Evolutionary conservation across 2,888 invertebrate species (phyloP).

Genomic region (Lasioglossum figueresi): DNA sequence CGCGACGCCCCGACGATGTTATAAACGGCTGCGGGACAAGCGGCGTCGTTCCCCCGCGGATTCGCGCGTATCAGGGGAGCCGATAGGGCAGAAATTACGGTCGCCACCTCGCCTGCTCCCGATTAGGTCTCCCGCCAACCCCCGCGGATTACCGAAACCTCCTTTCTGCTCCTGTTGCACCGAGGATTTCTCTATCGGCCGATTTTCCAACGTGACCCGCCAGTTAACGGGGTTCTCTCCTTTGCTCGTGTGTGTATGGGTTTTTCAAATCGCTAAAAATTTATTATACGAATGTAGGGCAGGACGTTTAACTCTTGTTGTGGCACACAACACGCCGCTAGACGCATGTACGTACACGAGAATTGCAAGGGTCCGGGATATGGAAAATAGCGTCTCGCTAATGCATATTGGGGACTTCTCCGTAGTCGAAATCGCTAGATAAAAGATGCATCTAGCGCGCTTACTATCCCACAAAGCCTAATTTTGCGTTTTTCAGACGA

Average conservation of each 20-base stretch:
- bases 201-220: background rate
- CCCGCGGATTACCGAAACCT: background rate
- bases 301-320: background rate
- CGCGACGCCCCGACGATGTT: constrained; percentile 36
- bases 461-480: too few species aligned
- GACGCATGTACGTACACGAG: too few species aligned
- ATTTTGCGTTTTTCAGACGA: too few species aligned
- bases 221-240: background rate
- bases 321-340: too few species aligned
- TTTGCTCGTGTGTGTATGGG: background rate
- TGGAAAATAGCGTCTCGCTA: too few species aligned
- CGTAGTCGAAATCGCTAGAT: too few species aligned
- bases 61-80: constrained; percentile 30
- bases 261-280: background rate
- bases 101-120: background rate
- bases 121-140: background rate
- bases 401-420: too few species aligned
- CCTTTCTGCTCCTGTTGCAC: constrained; percentile 1
- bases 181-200: background rate
- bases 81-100: constrained; percentile 46
- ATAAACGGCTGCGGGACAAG: constrained; percentile 42
- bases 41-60: constrained; percentile 44
- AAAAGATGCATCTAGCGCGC: too few species aligned
- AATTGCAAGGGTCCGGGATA: too few species aligned
- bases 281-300: background rate